Evolutionary conservation across 2,888 invertebrate genomes (phyloP), one percentile per base, ranked within the genome.

Genomic region (Agrenia bidenticulata): DNA sequence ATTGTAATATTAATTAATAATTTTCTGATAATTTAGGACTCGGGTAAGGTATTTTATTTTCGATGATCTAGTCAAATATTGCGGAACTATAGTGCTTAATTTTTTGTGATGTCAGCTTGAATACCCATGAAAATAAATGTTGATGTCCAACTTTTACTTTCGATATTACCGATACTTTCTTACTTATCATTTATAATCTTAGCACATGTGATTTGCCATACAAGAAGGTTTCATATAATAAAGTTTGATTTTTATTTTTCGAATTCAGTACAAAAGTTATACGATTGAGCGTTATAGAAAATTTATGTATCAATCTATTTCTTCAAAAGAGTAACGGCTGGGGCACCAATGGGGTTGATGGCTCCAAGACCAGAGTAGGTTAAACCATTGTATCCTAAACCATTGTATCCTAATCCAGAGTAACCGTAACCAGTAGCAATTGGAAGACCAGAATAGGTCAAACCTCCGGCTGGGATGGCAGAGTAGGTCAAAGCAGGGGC

Each of bases 261-360:
- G 4, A 11, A 37, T 56, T 56, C 27, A 56, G 42, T 53, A 49
- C 54, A 53, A 62, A 26, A 45, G 27, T 49, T 39, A 63, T 45
- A 63, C 54, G 41, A 32, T 62, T n/a, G n/a, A 62, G 26, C 51
- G 39, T 19, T 50, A 1, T 51, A 53, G 13, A 60, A 5, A 15
- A n/a, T 55, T 37, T 11, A 26, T 23, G 17, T 11, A 63, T 39
- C 26, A 39, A 62, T 68, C 49, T 64, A 68, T 39, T 68, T 67
- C 26, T 66, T 64, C n/a, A 67, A 55, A 50, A 55, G 26, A 39
- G 62, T 41, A 45, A 53, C 41, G 1, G 42, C 24, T 42, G 51
- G 61, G 45, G 45, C 53, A 9, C 27, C 27, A 24, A 53, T n/a
- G 27, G 53, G 19, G 26, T 7, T 23, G 26, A 1, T 2, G 15